Percentiles rank a stretch among this genome's conserved stretches.
Conservation (phyloP, 1,140 invertebrate genomes). For the Dendrolimus kikuchii region DNA sequence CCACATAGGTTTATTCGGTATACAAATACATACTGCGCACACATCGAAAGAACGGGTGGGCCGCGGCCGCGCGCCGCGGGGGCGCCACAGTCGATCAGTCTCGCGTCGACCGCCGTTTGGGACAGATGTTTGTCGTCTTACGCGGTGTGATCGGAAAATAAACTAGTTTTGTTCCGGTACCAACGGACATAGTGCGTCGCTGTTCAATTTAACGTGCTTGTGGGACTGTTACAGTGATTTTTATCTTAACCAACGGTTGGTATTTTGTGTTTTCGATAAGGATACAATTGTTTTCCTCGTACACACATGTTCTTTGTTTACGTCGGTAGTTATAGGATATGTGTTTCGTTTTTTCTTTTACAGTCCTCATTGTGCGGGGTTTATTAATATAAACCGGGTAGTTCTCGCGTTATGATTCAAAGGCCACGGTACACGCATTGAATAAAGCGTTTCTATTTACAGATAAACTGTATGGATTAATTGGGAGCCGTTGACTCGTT, state of each 20-base stretch:
- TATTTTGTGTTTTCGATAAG: conserved; percentile 36
- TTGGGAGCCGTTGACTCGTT: conserved; percentile 56
- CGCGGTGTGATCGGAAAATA: conserved; percentile 47
- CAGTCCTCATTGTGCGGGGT: conserved; percentile 30
- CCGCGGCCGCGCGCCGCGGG: conserved; percentile 27
- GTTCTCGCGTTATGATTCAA: conserved; percentile 42
- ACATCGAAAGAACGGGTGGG: conserved; percentile 30
- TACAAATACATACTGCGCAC: conserved; percentile 29
- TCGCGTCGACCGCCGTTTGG: conserved; percentile 48
- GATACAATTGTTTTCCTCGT: conserved; percentile 9
- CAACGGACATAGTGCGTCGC: conserved; percentile 36
- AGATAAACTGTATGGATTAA: conserved; percentile 65
- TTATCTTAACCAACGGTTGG: conserved; percentile 49
- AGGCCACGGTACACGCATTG: conserved; percentile 40
- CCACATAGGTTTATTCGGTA: conserved; percentile 12
- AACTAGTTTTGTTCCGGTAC: conserved; percentile 62
- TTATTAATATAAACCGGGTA: conserved; percentile 43
- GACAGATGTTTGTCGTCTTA: conserved; percentile 29
- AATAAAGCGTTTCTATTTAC: conserved; percentile 66
- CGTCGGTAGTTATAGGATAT: conserved; percentile 46
- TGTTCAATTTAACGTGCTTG: conserved; percentile 43
- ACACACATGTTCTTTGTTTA: conserved; percentile 54
- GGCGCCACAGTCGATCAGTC: conserved; percentile 56
- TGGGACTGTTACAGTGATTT: conserved; percentile 51
- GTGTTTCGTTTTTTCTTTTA: conserved; percentile 36